Base-by-base conservation (phyloP, 2,797 vertebrate genomes). In the Parauchenoglanis ngamensis region DNA sequence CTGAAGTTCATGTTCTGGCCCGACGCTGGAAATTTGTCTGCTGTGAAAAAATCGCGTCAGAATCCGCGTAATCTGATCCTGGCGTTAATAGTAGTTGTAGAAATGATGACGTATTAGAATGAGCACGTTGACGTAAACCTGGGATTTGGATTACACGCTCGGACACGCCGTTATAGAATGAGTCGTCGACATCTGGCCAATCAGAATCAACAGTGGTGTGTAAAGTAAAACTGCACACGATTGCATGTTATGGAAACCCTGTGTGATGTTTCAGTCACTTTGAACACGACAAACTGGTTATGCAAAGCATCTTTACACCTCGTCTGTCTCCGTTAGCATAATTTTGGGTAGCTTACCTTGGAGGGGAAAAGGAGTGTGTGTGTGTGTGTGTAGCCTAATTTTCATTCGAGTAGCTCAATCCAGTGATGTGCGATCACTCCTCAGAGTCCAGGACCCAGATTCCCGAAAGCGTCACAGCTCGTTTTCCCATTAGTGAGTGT, bases 251-350 rank as follows among this genome's bases (percentile, higher is more conserved):
- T 31, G 4, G 12, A 11, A 73, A 44, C 70, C 0, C 19, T 46
- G 70, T 44, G 72, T 49, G 40, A 40, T 40, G 40, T 40, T 40
- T 79, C 52, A 0, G 31, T 12, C 10, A 80, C 21, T 61, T 40
- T 13, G 52, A 80, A 80, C 78, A 44, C 5, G 57, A 81, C 31
- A 17, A 0, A 81, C 35, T 44, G 78, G 57, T 81, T 81, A 81
- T 61, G 57, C 57, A 81, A 81, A 81, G 56, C 78, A 54, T 44
- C 31, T 25, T 3, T 40, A 57, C 23, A 4, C n/a, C 54, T 11
- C 19, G 7, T 78, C 28, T 31, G 1, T 15, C 78, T 63, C 52
- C 8, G 10, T 68, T 31, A 78, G 4, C 13, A 76, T 23, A 15
- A 21, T 40, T 40, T 17, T 40, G 5, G 44, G 40, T 4, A 49